phyloP scores from a whole-genome alignment of 1,140 invertebrate species.

The Lordiphosa stackelbergi region DNA sequence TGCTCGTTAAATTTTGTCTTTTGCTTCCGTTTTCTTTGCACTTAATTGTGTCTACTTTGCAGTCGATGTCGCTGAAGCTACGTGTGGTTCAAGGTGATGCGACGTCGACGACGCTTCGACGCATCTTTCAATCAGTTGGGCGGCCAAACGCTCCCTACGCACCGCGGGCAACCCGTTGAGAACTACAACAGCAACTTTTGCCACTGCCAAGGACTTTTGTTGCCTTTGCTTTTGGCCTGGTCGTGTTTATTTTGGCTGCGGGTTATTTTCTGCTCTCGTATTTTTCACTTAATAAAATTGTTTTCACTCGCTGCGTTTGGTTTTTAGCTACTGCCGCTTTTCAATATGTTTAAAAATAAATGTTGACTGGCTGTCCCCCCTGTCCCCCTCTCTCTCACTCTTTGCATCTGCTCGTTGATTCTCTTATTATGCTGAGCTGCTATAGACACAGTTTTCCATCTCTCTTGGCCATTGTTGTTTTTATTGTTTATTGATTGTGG shows the following conservation, averaged over 20 bases:
- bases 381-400: background rate
- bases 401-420: slow-evolving; percentile 2
- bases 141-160: slow-evolving; percentile 1
- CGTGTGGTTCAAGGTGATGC: slow-evolving; percentile 69
- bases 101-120: slow-evolving; percentile 45
- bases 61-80: slow-evolving; percentile 30
- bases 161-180: slow-evolving; percentile 45
- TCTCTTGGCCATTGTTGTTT: slow-evolving; percentile 34
- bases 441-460: slow-evolving; percentile 61
- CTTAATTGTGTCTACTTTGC: slow-evolving; percentile 66
- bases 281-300: slow-evolving; percentile 75
- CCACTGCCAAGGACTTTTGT: slow-evolving; percentile 67
- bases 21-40: slow-evolving; percentile 66
- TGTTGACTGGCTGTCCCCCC: slow-evolving; percentile 24
- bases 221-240: slow-evolving; percentile 49
- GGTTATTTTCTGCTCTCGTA: slow-evolving; percentile 69
- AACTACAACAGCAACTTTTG: slow-evolving; percentile 30
- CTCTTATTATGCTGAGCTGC: slow-evolving; percentile 52
- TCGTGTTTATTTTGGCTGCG: slow-evolving; percentile 67
- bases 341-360: slow-evolving; percentile 75
- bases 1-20: slow-evolving; percentile 69
- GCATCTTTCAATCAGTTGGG: slow-evolving; percentile 67
- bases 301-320: slow-evolving; percentile 62
- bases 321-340: slow-evolving; percentile 43
- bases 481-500: slow-evolving; percentile 31